Evolutionary conservation across 2,113 vertebrate species (phyloP), one percentile per base, ranked within the genome.

Genomic region (Haemorhous mexicanus): DNA sequence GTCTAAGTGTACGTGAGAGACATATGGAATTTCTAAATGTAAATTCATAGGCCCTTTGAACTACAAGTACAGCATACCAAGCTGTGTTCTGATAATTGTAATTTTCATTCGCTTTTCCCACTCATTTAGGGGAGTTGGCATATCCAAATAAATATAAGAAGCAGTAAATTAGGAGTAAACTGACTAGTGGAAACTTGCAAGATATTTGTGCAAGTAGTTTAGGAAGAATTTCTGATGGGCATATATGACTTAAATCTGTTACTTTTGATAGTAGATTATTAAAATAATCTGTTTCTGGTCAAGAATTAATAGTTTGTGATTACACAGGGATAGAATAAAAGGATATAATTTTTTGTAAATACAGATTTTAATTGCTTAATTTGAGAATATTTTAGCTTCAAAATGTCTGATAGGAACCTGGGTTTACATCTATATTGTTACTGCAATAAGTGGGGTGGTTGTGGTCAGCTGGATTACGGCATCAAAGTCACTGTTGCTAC

Each of bases 1-100:
- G 14, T 28, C n/a, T 73, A 55, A 66, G 8, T 41, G 6, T 50
- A 18, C 64, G 13, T 69, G 46, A 33, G 53, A 68, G 46, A 52
- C 0, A 1, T 0, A 1, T 2, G 8, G 9, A 46, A 62, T 78
- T 94, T 82, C 37, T 44, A 27, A 52, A 44, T 1, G 1, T 46
- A 86, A 64, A 63, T 76, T 77, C 44, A 56, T 49, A 69, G 33
- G 39, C 33, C 18, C 5, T 27, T 91, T 80, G 44, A 89, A 69
- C 27, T 64, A 6, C 13, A 61, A 43, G 21, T 52, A 47, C 13
- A 59, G 8, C 21, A 22, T 41, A 33, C 17, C 12, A 19, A 53
- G 19, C 19, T 56, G 44, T 76, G 9, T 73, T 68, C 26, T 55
- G 27, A 10, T 50, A 77, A 33, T 7, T 62, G 10, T 61, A 46